Conservation (phyloP, 2,888 invertebrate genomes). For the Pecten maximus region DNA sequence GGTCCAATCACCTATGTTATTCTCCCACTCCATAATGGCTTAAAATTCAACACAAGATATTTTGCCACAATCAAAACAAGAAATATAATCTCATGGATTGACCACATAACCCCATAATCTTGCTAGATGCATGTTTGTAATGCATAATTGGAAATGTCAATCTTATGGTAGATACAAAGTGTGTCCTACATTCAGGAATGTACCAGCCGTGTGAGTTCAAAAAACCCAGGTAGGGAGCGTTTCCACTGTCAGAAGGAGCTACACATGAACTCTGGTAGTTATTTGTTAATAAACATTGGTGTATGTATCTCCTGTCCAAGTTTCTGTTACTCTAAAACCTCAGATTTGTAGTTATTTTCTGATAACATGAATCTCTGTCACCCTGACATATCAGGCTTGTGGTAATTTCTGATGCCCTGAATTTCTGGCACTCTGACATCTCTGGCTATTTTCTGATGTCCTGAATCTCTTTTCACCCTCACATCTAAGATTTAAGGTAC, state of each 20-base stretch:
- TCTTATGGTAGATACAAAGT: neutral
- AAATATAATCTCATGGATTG: conserved; percentile 1
- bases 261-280: neutral
- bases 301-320: neutral
- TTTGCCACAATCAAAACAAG: neutral
- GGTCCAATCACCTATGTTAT: neutral
- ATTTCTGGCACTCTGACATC: neutral
- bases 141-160: neutral
- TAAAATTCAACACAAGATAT: neutral
- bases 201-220: neutral
- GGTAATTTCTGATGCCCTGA: neutral
- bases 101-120: neutral
- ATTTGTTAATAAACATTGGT: neutral
- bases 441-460: neutral
- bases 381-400: neutral
- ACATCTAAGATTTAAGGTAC: neutral
- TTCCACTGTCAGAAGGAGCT: neutral
- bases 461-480: neutral
- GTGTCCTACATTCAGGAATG: neutral
- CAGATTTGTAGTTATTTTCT: neutral
- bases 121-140: neutral
- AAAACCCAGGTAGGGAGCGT: neutral
- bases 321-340: neutral
- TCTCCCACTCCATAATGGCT: neutral
- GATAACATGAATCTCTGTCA: neutral